Evolutionary conservation across 1,140 invertebrate genomes (phyloP), one percentile per base, ranked within the genome.

Genomic region (Zaprionus africanus): DNA sequence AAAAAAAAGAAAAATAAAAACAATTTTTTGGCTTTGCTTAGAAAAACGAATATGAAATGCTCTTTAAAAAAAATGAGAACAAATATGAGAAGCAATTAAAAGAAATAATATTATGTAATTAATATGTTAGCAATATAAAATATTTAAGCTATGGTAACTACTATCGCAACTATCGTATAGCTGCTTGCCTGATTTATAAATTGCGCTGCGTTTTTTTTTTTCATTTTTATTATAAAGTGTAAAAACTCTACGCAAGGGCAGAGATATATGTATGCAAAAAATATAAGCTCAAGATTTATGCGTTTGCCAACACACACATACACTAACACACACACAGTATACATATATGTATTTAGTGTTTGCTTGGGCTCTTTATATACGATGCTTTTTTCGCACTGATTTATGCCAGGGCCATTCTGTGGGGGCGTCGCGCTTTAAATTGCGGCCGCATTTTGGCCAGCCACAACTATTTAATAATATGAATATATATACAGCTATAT

Each of bases 251-350:
- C 4, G 46, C 2, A 3, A 68, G 57, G 22, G 66, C 17, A 59
- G 12, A 51, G 4, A 65, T 28, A 56, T 38, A 62, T 46, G 51
- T 38, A 62, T 46, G 51, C 65, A 28, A 78, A 56, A 78, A 74
- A 62, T 78, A 79, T 83, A 79, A 62, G 51, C 65, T 82, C 28
- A 79, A 82, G 76, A 82, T 82, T 79, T 79, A 82, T 82, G 80
- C 58, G 64, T 70, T 68, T 36, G 0, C 11, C 41, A 64, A 67
- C 60, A 61, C 36, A 67, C 60, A 51, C 26, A 54, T 46, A 43
- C 49, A 24, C 49, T 49, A 36, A 38, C 5, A 24, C 49, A 31
- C 5, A 24, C 15, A 46, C 28, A 22, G 54, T 57, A 58, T 61
- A 51, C 63, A 65, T 61, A 46, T 51, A 72, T 66, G 46, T 51